Evolutionary conservation across 2,888 invertebrate species (phyloP).

Genomic region (Bedellia somnulentella): DNA sequence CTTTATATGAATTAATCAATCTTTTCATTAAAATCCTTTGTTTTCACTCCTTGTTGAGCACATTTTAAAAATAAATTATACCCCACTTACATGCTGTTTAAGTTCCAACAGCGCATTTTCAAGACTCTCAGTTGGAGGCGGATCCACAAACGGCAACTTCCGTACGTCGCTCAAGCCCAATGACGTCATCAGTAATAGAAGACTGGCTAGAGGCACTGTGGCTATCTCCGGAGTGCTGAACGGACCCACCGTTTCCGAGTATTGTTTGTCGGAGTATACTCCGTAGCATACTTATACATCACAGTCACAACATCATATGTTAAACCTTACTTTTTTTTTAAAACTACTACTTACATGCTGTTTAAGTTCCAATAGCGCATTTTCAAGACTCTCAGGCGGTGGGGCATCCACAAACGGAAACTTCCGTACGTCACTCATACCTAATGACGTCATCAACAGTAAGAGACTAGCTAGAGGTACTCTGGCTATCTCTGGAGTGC

Average conservation of each 20-base stretch:
- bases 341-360: slow-evolving; percentile 70
- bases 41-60: too few species aligned
- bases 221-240: slow-evolving; percentile 93
- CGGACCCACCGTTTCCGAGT: slow-evolving; percentile 73
- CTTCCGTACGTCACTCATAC: slow-evolving; percentile 83
- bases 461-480: slow-evolving; percentile 92
- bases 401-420: slow-evolving; percentile 98
- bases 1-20: too few species aligned
- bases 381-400: slow-evolving; percentile 78
- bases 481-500: slow-evolving; percentile 90
- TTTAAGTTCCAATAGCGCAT: slow-evolving; percentile 82
- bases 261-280: slow-evolving; percentile 83
- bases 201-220: slow-evolving; percentile 89
- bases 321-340: too few species aligned
- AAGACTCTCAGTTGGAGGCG: slow-evolving; percentile 81
- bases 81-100: slow-evolving; percentile 77
- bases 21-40: too few species aligned
- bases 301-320: too few species aligned
- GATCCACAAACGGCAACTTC: slow-evolving; percentile 92
- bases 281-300: slow-evolving; percentile 95
- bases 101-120: slow-evolving; percentile 85
- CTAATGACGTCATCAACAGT: slow-evolving; percentile 91
- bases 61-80: too few species aligned
- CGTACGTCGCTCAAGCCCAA: slow-evolving; percentile 90
- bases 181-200: slow-evolving; percentile 90